A percentile compares a stretch with the other conserved stretches of the same genome.
Evolutionary conservation across 2,888 invertebrate species (phyloP).

Genomic region (Myathropa florea): DNA sequence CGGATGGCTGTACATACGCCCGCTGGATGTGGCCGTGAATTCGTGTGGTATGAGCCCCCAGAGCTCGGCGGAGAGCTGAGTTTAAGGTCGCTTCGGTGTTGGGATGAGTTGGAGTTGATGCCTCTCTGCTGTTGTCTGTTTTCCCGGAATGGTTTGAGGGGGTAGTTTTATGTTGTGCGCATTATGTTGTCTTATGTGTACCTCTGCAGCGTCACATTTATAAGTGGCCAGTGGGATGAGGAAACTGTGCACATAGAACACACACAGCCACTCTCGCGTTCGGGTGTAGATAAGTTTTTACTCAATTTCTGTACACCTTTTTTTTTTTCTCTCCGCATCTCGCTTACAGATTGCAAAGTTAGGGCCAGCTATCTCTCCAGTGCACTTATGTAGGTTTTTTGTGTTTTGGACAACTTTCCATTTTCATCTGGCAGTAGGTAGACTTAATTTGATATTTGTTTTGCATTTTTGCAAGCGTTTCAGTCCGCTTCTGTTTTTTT

Average conservation of each 20-base stretch:
- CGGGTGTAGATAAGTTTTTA: constrained; percentile 42
- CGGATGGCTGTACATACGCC: background rate
- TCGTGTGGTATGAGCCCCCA: constrained; percentile 59
- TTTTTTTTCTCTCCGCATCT: constrained; percentile 13
- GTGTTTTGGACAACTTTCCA: constrained; percentile 69
- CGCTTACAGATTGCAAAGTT: constrained; percentile 45
- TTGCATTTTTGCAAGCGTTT: constrained; percentile 2
- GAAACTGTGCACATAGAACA: too few species aligned
- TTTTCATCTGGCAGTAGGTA: constrained; percentile 69
- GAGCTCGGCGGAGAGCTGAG: constrained; percentile 9
- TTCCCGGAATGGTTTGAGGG: constrained; percentile 61
- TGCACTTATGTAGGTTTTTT: constrained; percentile 70
- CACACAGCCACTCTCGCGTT: background rate
- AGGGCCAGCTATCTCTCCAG: constrained; percentile 19
- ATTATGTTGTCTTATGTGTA: constrained; percentile 50
- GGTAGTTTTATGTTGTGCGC: constrained; percentile 69
- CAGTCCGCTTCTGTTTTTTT: background rate
- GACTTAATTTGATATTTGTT: constrained; percentile 58
- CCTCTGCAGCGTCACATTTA: constrained; percentile 4
- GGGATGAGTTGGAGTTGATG: constrained; percentile 13
- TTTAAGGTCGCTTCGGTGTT: constrained; percentile 62
- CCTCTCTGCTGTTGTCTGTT: constrained; percentile 1
- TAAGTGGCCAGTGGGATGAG: constrained; percentile 10
- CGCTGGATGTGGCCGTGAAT: constrained; percentile 61
- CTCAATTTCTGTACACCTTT: background rate